Base-by-base conservation (phyloP, 2,113 vertebrate genomes). In the Etheostoma cragini region DNA sequence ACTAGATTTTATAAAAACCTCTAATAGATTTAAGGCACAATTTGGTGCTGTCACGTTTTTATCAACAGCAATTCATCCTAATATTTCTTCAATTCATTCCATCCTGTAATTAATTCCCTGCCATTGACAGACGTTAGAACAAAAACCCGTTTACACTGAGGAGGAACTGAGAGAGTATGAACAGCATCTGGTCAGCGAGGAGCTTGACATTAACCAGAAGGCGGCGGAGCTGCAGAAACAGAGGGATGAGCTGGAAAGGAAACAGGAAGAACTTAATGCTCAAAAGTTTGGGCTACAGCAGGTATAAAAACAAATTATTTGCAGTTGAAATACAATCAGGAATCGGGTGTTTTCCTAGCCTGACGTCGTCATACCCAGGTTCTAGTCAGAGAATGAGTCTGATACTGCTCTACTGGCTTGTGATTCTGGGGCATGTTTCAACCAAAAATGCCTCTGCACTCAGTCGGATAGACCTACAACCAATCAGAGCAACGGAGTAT, bases 161-260 rank as follows among this genome's bases (percentile, higher is more conserved):
- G 96, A 97, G 0, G 98, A 99, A 76, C 86, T 98, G 78, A 96
- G 90, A 68, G 93, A 96, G 71, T 99, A 95, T 82, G 96, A 98
- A 85, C 94, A 85, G 78, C 96, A 97, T 10, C 95, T 99, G 88
- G 88, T 90, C 33, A 88, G 95, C 52, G 96, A 97, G 91, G 96
- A 97, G 91, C 90, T 88, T 30, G 92, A 96, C 80, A 94, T 99
- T 50, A 94, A 90, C 69, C 92, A 92, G 90, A 97, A 94, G 84
- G 93, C 94, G 6, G 94, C 91, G 24, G 96, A 97, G 50, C 90
- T 99, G 63, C 95, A 96, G 80, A 95, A 90, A 52, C 96, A 97
- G 80, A 96, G 96, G 0, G 95, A 97, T 54, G 95, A 97, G 57
- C 96, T 98, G 5, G 93, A 97, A n/a, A 94, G 86, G 49, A 96